Conservation (phyloP, 2,797 vertebrate species). For the Silurus lanzhouensis region DNA sequence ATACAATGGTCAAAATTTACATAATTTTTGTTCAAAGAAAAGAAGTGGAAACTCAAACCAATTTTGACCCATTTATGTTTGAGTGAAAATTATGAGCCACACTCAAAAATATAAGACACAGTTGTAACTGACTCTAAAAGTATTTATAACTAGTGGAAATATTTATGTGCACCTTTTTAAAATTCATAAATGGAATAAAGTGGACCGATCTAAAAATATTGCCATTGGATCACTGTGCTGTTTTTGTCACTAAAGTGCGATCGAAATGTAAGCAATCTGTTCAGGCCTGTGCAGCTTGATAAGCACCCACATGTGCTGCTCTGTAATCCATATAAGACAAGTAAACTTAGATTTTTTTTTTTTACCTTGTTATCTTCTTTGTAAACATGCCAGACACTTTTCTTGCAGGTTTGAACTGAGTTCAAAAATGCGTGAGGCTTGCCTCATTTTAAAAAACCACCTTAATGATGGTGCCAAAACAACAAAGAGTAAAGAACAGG, state of each 20-base stretch:
- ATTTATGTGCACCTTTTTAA: not conserved
- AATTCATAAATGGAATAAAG: conserved; percentile 1
- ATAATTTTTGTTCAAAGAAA: not conserved
- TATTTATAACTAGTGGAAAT: not conserved
- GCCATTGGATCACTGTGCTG: not conserved
- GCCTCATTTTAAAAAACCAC: conserved; percentile 84
- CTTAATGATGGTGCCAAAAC: conserved; percentile 75
- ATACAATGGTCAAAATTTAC: not conserved
- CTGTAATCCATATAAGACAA: not conserved
- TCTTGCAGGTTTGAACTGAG: conserved; percentile 86
- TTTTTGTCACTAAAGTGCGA: conserved; percentile 12
- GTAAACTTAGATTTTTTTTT: not conserved
- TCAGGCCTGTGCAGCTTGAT: conserved; percentile 21
- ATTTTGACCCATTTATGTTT: not conserved
- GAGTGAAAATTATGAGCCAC: not conserved
- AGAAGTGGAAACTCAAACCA: not conserved
- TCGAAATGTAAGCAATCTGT: conserved; percentile 20
- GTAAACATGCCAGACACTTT: conserved; percentile 17
- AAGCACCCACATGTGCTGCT: not conserved
- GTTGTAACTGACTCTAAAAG: not conserved
- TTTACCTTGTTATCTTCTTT: not conserved
- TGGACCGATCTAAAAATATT: conserved; percentile 19
- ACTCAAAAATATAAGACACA: not conserved
- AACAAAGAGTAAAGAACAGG: conserved; percentile 85
- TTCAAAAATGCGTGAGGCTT: conserved; percentile 91